Conservation (phyloP, 2,797 vertebrate species). For the Simalia tracyae region DNA sequence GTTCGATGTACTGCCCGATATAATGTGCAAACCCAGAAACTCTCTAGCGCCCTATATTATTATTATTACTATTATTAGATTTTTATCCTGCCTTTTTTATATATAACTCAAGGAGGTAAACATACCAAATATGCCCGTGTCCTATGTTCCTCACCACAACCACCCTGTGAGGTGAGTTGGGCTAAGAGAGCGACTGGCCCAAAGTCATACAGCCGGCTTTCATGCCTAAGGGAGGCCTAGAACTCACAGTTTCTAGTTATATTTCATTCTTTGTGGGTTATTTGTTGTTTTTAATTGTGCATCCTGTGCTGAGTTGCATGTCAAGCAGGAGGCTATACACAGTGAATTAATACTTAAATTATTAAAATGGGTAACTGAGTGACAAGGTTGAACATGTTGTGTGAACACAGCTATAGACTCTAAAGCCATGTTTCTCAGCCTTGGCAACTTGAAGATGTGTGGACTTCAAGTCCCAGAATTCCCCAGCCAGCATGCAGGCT, state of each 20-base stretch:
- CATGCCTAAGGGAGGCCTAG: not conserved
- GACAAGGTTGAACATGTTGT: not conserved
- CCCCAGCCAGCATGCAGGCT: too few relatives aligned
- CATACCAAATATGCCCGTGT: not conserved
- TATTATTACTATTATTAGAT: not conserved
- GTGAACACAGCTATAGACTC: not conserved
- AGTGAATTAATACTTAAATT: not conserved
- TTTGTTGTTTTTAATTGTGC: not conserved
- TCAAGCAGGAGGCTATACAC: not conserved
- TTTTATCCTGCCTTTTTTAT: not conserved
- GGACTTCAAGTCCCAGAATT: too few relatives aligned
- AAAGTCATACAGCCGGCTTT: not conserved
- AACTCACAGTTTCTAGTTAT: not conserved
- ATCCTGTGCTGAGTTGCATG: not conserved
- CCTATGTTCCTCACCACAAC: not conserved
- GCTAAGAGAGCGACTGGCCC: not conserved
- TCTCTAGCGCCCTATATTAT: not conserved
- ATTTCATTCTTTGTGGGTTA: not conserved
- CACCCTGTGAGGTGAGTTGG: not conserved
- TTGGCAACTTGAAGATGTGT: too few relatives aligned
- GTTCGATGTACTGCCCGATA: not conserved
- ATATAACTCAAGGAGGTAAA: not conserved
- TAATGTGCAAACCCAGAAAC: not conserved
- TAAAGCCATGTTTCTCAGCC: too few relatives aligned
- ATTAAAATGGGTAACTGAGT: not conserved